Evolutionary conservation across 2,888 invertebrate species (phyloP).

Genomic region (Yponomeuta plumbellus): DNA sequence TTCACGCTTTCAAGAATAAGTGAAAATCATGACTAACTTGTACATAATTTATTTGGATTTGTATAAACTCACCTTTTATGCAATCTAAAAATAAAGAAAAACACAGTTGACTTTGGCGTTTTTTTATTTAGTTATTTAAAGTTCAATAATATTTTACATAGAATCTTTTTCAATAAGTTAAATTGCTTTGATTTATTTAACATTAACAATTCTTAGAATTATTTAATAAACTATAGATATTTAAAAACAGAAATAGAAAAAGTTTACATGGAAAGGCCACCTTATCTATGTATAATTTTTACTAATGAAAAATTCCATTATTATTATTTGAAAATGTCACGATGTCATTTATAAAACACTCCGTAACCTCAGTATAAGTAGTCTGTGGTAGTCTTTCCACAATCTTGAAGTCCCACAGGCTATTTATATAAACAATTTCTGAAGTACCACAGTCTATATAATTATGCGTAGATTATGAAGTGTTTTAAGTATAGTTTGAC

Average conservation of each 20-base stretch:
- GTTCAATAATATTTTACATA: constrained; percentile 30
- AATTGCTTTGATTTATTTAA: constrained; percentile 10
- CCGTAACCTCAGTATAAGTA: too few species aligned
- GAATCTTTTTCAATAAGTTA: constrained; percentile 27
- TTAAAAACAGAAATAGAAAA: constrained; percentile 62
- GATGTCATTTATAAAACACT: neutral
- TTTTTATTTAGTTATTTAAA: constrained; percentile 15
- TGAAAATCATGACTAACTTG: too few species aligned
- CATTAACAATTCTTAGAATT: constrained; percentile 43
- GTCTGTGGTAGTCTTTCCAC: too few species aligned
- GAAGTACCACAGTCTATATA: too few species aligned
- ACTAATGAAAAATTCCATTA: constrained; percentile 5
- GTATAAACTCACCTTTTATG: too few species aligned
- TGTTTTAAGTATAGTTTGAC: too few species aligned
- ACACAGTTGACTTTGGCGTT: constrained; percentile 20
- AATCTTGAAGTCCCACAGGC: too few species aligned
- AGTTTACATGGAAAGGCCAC: constrained; percentile 70
- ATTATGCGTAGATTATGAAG: too few species aligned
- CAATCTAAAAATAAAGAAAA: constrained; percentile 19
- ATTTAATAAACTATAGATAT: constrained; percentile 67
- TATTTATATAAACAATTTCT: too few species aligned
- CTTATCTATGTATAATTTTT: constrained; percentile 31
- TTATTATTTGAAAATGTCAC: too few species aligned
- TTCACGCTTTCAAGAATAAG: too few species aligned
- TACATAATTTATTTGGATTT: too few species aligned